Percentiles rank a stretch among this genome's conserved stretches.
phyloP scores from a whole-genome alignment of 1,140 invertebrate genomes.

The Ditylenchus dipsaci region DNA sequence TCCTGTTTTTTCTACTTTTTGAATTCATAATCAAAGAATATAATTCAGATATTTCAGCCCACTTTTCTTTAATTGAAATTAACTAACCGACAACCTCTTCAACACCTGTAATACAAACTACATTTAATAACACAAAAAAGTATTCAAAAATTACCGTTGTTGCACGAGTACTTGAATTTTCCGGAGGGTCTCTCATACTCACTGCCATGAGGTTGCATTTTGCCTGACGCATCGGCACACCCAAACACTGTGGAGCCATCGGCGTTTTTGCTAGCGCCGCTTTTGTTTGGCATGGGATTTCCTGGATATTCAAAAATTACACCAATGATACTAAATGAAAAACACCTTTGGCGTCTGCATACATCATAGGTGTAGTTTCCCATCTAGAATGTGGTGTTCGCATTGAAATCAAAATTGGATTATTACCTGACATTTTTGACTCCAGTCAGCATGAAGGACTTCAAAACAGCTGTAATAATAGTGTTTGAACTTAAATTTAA shows the following conservation, averaged over 20 bases:
- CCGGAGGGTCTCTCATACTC: slow-evolving; percentile 46
- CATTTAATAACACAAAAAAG: too few relatives aligned
- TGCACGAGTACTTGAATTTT: slow-evolving; percentile 42
- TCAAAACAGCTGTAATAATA: too few relatives aligned
- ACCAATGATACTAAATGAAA: neutral
- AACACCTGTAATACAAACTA: too few relatives aligned
- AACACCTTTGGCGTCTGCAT: neutral
- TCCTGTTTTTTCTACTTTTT: too few relatives aligned
- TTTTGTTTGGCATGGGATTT: slow-evolving; percentile 12
- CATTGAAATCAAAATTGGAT: too few relatives aligned
- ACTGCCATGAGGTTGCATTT: slow-evolving; percentile 18
- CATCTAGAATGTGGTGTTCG: neutral
- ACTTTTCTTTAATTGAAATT: too few relatives aligned
- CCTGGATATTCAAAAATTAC: slow-evolving; percentile 10
- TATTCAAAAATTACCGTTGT: slow-evolving; percentile 25
- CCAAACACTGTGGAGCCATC: neutral
- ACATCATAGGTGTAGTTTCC: neutral
- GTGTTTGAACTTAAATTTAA: too few relatives aligned
- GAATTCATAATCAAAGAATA: too few relatives aligned
- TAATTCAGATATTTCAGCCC: too few relatives aligned
- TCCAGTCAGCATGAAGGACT: too few relatives aligned
- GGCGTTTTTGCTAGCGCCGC: neutral
- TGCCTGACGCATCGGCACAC: slow-evolving; percentile 31
- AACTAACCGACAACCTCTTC: slow-evolving; percentile 38
- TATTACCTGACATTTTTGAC: too few relatives aligned